Conservation (phyloP, 1,140 invertebrate genomes). For the Daktulosphaira vitifoliae region DNA sequence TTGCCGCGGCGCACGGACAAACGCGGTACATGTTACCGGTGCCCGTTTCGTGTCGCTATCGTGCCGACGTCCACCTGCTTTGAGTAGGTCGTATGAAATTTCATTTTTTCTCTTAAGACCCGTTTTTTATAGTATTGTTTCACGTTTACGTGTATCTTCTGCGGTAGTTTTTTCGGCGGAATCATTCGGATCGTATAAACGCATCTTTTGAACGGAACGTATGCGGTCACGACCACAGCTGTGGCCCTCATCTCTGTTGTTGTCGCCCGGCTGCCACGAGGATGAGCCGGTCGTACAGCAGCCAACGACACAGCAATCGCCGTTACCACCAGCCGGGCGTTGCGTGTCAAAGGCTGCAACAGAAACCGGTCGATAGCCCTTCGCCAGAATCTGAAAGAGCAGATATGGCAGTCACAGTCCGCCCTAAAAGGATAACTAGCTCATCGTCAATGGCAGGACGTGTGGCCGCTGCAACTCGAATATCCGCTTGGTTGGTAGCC, state of each 20-base stretch:
- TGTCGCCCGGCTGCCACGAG: background rate
- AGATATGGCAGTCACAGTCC: too few relatives aligned
- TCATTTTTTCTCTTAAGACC: too few relatives aligned
- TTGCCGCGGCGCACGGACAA: constrained; percentile 6
- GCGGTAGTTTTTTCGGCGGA: too few relatives aligned
- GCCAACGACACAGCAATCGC: background rate
- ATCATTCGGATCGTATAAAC: too few relatives aligned
- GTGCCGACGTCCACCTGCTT: background rate
- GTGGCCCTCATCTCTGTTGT: background rate
- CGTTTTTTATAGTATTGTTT: too few relatives aligned
- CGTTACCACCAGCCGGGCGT: background rate
- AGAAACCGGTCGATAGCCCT: background rate
- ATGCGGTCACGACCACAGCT: background rate
- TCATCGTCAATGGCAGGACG: background rate
- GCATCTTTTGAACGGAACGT: background rate
- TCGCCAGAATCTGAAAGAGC: too few relatives aligned
- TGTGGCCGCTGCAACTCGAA: background rate
- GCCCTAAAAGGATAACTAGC: background rate
- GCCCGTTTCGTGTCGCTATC: background rate
- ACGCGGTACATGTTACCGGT: background rate
- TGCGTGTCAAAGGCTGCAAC: background rate
- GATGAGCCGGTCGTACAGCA: background rate
- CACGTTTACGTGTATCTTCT: too few relatives aligned
- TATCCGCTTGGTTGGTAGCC: constrained; percentile 28
- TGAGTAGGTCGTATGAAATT: background rate